Evolutionary conservation across 2,888 invertebrate genomes (phyloP).

Genomic region (Lamproptera curius): DNA sequence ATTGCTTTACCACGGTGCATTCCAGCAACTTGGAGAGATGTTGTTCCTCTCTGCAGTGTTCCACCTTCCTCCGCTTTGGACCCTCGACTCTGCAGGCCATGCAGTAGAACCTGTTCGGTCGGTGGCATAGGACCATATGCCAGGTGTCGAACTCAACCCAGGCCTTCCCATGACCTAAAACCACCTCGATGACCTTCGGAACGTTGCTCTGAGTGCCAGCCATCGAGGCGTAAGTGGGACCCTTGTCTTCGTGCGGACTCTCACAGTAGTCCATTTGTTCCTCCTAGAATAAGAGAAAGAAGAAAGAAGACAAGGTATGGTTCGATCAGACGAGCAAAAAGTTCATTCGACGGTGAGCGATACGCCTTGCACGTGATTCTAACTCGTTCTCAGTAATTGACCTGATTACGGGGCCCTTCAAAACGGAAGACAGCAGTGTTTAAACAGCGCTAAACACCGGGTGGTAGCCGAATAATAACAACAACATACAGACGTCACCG

Average conservation of each 20-base stretch:
- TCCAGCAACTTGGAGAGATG: slow-evolving; percentile 29
- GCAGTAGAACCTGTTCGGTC: slow-evolving; percentile 32
- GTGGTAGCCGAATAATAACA: too few species aligned
- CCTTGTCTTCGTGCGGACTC: neutral
- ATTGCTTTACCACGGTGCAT: slow-evolving; percentile 25
- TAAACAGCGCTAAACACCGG: too few species aligned
- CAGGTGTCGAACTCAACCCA: slow-evolving; percentile 35
- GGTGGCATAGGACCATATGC: slow-evolving; percentile 34
- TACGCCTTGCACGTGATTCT: too few species aligned
- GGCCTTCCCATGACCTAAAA: slow-evolving; percentile 29
- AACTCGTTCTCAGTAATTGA: too few species aligned
- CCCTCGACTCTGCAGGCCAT: slow-evolving; percentile 32
- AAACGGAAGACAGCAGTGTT: too few species aligned
- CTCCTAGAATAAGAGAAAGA: neutral
- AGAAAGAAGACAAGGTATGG: slow-evolving; percentile 14
- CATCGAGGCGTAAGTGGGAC: slow-evolving; percentile 34
- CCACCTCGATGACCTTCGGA: slow-evolving; percentile 30
- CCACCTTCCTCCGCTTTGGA: slow-evolving; percentile 18
- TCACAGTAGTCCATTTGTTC: neutral
- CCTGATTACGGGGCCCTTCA: too few species aligned
- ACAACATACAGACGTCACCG: too few species aligned
- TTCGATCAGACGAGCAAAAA: neutral
- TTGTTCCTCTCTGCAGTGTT: slow-evolving; percentile 26
- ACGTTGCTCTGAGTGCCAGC: slow-evolving; percentile 27
- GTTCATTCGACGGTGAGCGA: too few species aligned